phyloP scores from a whole-genome alignment of 2,888 invertebrate genomes.

The Cataglyphis albicans region DNA sequence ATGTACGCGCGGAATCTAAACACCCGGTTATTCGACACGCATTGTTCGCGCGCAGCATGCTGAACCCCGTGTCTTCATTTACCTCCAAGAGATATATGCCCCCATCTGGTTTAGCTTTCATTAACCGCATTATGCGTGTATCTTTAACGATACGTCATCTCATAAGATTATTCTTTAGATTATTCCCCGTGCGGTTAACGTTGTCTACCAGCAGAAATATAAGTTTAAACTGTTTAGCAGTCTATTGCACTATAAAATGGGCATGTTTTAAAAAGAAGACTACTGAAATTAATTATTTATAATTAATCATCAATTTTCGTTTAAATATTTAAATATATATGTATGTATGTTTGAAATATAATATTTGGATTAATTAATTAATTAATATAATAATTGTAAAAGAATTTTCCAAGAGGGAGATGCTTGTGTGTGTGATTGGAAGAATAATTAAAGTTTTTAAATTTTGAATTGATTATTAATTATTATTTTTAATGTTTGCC shows the following conservation, averaged over 20 bases:
- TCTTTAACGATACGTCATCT: background rate
- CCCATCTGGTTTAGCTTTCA: conserved; percentile 48
- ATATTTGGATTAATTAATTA: background rate
- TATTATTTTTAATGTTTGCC: background rate
- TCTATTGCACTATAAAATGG: background rate
- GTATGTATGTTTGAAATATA: background rate
- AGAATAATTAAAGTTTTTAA: background rate
- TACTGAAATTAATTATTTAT: background rate
- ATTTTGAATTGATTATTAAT: too few relatives aligned
- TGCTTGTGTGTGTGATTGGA: background rate
- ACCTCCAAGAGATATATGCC: conserved; percentile 21
- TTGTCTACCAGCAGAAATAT: background rate
- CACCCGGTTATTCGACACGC: conserved; percentile 60
- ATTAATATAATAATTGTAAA: background rate
- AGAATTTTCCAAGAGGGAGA: background rate
- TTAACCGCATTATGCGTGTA: conserved; percentile 34
- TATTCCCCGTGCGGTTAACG: background rate
- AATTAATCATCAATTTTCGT: background rate
- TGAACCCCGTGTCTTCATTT: conserved; percentile 68
- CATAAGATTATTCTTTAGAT: background rate
- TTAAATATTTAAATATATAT: background rate
- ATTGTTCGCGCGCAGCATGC: conserved; percentile 15
- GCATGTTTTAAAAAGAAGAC: background rate
- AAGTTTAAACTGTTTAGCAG: background rate
- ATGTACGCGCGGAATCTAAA: conserved; percentile 75